Conservation (phyloP, 2,797 vertebrate genomes). For the Sciurus carolinensis region DNA sequence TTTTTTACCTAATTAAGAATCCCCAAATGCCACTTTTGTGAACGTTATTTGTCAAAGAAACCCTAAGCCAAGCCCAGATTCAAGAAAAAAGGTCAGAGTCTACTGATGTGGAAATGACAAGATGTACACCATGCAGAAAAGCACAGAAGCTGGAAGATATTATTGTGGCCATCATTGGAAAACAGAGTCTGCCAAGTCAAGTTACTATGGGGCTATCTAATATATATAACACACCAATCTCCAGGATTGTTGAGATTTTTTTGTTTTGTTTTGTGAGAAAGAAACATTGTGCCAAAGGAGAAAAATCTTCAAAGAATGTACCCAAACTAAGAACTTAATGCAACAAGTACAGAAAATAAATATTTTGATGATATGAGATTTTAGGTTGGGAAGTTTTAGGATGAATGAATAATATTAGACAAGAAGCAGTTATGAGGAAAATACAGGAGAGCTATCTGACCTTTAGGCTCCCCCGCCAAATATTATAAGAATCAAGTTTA, state of each 20-base stretch:
- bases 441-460: neutral
- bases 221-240: neutral
- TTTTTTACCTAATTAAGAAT: neutral
- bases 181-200: neutral
- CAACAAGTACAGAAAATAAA: neutral
- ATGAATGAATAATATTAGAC: neutral
- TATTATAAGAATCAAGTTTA: neutral
- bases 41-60: neutral
- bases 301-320: neutral
- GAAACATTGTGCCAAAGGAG: neutral
- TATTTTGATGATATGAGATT: neutral
- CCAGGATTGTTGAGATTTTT: neutral
- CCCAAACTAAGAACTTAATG: neutral
- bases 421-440: neutral
- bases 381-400: neutral
- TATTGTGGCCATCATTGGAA: neutral
- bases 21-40: neutral
- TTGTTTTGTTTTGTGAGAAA: neutral
- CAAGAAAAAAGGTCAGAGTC: neutral
- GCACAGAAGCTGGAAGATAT: neutral
- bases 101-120: neutral
- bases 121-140: neutral
- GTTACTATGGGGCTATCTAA: neutral
- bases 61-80: neutral
- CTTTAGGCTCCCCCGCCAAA: neutral